Evolutionary conservation across 2,888 invertebrate species (phyloP), one percentile per base, ranked within the genome.

Genomic region (Pristionchus exspectatus): DNA sequence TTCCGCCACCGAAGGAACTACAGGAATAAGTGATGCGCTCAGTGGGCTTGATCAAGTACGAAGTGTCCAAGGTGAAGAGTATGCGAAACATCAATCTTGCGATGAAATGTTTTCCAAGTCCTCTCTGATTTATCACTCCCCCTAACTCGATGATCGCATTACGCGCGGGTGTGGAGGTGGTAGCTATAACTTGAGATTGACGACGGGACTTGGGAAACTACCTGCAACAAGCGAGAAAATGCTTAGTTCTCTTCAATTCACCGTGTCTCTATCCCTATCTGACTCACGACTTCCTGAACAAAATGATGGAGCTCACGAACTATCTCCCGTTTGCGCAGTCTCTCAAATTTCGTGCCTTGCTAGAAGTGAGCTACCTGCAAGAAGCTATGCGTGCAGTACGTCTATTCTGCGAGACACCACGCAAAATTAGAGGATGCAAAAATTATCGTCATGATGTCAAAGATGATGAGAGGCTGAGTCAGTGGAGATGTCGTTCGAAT

Each of bases 71-170:
- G 44, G 9, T 50, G 44, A 9, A 50, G 44, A 50, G 44, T 50
- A 12, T 9, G 9, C 12, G 44, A 63, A 63, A 7, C n/a, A 2
- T n/a, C 10, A 3, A 21, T 21, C 63, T 21, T 10, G 5, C 21
- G 5, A 63, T 24, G 59, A 4, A 44, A 63, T 63, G 63, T 63
- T 63, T 63, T n/a, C 63, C 10, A 10, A 10, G n/a, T 21, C 63
- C 24, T n/a, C 63, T 63, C 24, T 16, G 56, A 56, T 63, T n/a
- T n/a, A 63, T 63, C 63, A 77, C 38, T 12, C n/a, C 74, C 7
- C 30, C 74, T 77, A 77, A 77, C 74, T 3, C 44, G 74, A 77
- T 38, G 74, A 77, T 77, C 44, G 74, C 44, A 27, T 77, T 77
- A 77, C 9, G 74, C 74, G 27, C 38, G 30, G 27, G 74, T 12